These are phyloP conservation scores for Crotophaga sulcirostris DNA, from an alignment of 2,113 vertebrate species.

Conservation along the genomic window DNA sequence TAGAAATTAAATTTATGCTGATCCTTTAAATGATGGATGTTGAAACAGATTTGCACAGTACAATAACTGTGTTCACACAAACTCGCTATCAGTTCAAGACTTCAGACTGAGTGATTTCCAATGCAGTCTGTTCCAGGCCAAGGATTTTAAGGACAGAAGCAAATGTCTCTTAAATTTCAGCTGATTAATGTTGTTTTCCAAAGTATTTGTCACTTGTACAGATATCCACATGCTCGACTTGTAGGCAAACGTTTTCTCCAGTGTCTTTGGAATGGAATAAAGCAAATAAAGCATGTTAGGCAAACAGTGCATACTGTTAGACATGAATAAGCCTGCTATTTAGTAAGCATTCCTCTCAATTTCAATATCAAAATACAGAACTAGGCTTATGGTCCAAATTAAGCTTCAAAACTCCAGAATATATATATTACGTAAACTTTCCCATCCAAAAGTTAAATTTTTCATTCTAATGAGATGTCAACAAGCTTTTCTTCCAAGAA, in stretches of 20 bases:
- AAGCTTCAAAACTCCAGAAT: not conserved
- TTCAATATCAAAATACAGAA: not conserved
- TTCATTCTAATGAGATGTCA: not conserved
- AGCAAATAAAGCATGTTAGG: conserved; percentile 11
- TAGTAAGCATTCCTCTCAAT: not conserved
- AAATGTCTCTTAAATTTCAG: conserved; percentile 55
- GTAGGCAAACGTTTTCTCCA: conserved; percentile 25
- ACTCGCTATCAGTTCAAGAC: not conserved
- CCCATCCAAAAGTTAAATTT: not conserved
- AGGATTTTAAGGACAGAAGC: conserved; percentile 50
- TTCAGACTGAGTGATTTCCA: conserved; percentile 54
- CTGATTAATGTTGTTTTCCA: conserved; percentile 63
- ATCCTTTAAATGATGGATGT: not conserved
- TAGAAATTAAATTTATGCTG: not conserved
- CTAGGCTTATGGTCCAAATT: not conserved
- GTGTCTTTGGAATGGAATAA: not conserved
- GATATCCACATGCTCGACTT: conserved; percentile 1
- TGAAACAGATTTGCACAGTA: not conserved
- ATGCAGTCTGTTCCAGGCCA: conserved; percentile 45
- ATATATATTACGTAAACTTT: not conserved
- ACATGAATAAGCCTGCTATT: not conserved
- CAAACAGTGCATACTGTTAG: not conserved
- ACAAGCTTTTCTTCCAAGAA: not conserved
- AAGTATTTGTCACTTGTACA: conserved; percentile 57
- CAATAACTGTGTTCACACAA: not conserved